Evolutionary conservation across 1,140 invertebrate genomes (phyloP).

Genomic region (Calosoma granatense): DNA sequence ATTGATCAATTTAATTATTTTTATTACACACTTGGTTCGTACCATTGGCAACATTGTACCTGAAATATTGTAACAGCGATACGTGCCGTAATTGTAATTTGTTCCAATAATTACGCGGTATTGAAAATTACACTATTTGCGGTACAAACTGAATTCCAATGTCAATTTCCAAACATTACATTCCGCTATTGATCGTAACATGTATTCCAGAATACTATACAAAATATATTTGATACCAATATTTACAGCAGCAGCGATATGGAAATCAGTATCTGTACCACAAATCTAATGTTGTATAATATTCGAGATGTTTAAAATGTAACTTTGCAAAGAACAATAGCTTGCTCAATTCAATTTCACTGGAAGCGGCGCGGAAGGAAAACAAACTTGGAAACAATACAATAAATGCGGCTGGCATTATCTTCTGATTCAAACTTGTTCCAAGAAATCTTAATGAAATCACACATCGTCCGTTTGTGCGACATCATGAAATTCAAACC

Average conservation of each 20-base stretch:
- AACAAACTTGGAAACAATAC: background rate
- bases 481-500: background rate
- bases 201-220: too few species aligned
- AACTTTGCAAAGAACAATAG: background rate
- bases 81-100: background rate
- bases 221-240: too few species aligned
- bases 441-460: slow-evolving; percentile 6
- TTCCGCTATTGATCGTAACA: too few species aligned
- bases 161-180: too few species aligned
- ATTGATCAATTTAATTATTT: slow-evolving; percentile 5
- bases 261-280: too few species aligned
- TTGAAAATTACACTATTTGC: too few species aligned
- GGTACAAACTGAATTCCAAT: too few species aligned
- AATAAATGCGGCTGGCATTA: background rate
- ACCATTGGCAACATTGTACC: background rate
- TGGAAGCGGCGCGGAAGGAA: background rate
- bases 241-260: too few species aligned
- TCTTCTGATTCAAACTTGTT: background rate
- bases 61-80: background rate
- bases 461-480: background rate
- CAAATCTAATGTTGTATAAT: too few species aligned
- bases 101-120: background rate
- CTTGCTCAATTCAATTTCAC: background rate
- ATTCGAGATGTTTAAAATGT: background rate
- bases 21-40: background rate